These are phyloP conservation scores for Gymnocypris eckloni DNA, from an alignment of 2,797 vertebrate species.

Conservation along the genomic window DNA sequence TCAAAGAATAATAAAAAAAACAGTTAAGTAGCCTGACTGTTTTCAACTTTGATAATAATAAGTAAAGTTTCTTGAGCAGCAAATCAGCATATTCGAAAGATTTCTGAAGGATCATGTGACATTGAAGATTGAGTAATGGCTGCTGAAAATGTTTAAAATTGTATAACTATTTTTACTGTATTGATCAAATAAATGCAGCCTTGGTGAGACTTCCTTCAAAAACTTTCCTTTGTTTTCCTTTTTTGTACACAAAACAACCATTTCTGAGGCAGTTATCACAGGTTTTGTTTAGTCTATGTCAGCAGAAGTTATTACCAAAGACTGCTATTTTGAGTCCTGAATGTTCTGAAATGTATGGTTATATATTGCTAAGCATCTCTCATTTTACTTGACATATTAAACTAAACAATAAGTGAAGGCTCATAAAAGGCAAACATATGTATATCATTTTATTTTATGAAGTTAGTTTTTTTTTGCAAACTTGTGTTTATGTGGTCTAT, in stretches of 20 bases:
- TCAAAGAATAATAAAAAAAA: not conserved
- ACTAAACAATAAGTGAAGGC: slow-evolving; percentile 52
- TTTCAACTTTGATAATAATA: not conserved
- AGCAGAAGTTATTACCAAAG: slow-evolving; percentile 32
- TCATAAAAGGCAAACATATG: slow-evolving; percentile 52
- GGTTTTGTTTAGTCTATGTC: not conserved
- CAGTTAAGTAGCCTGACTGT: not conserved
- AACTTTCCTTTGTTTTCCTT: too few species aligned
- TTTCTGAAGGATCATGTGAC: not conserved
- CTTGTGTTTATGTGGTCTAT: slow-evolving; percentile 43
- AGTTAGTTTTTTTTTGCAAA: slow-evolving; percentile 34
- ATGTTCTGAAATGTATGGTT: not conserved
- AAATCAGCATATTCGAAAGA: not conserved
- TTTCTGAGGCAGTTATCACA: not conserved
- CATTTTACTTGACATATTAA: slow-evolving; percentile 57
- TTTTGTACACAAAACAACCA: not conserved
- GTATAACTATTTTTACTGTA: too few species aligned
- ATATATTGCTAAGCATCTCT: slow-evolving; percentile 8
- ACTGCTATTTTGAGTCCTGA: slow-evolving; percentile 57
- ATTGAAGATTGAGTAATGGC: not conserved
- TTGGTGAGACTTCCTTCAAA: too few species aligned
- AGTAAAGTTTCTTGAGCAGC: not conserved
- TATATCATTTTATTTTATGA: slow-evolving; percentile 16
- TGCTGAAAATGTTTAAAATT: not conserved
- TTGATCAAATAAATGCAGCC: too few species aligned